Conservation (phyloP, 2,113 vertebrate genomes). For the Hippocampus comes region DNA sequence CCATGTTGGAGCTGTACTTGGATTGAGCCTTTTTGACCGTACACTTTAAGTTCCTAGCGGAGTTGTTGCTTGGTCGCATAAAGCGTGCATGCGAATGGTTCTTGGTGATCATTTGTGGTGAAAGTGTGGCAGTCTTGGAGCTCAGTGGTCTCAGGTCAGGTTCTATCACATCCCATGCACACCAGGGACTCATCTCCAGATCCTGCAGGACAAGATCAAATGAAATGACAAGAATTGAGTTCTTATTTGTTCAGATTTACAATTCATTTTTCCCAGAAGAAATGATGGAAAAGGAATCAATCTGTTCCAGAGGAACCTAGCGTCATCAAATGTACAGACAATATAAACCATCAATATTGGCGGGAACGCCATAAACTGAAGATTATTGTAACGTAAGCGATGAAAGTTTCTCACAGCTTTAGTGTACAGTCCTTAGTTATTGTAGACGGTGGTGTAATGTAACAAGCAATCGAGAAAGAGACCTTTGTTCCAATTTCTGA, state of each 20-base stretch:
- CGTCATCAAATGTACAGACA: no score
- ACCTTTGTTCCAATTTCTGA: not conserved
- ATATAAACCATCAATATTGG: no score
- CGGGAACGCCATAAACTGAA: no score
- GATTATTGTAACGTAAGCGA: not conserved
- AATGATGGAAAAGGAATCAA: slow-evolving; percentile 5
- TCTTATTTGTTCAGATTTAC: no score
- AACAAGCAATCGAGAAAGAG: not conserved
- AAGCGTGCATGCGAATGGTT: slow-evolving; percentile 14
- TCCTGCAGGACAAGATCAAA: slow-evolving; percentile 49
- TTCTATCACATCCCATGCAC: slow-evolving; percentile 27
- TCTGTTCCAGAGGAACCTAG: not conserved
- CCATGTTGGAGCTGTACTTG: slow-evolving; percentile 62
- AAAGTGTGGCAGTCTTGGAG: slow-evolving; percentile 7
- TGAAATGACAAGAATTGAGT: not conserved
- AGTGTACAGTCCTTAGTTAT: not conserved
- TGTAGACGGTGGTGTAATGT: not conserved
- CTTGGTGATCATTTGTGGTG: slow-evolving; percentile 19
- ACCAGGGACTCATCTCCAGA: slow-evolving; percentile 45
- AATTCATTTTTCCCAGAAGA: not conserved
- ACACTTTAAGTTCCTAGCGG: slow-evolving; percentile 38
- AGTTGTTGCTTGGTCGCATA: slow-evolving; percentile 18
- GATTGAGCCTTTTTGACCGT: slow-evolving; percentile 35
- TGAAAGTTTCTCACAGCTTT: not conserved
- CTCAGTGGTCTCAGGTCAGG: slow-evolving; percentile 39